Percentiles rank a stretch among this genome's conserved stretches.
These are phyloP conservation scores for Cyprinodon tularosa DNA, from an alignment of 2,113 vertebrate species.

Conservation along the genomic window DNA sequence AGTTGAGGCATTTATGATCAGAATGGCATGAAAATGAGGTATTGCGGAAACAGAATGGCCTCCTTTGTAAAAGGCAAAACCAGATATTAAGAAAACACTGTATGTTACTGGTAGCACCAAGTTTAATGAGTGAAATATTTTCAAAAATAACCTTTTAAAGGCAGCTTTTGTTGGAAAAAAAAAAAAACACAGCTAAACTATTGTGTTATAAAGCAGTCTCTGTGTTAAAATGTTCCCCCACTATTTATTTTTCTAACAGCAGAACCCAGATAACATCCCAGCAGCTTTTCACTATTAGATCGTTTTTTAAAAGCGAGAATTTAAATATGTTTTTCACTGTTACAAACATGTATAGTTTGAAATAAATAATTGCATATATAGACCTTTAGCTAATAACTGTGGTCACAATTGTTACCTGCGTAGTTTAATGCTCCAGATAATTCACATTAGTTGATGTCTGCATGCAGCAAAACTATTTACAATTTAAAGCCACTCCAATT, in stretches of 20 bases:
- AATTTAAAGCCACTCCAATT: conserved; percentile 39
- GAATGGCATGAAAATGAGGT: conserved; percentile 13
- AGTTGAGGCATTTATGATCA: background rate
- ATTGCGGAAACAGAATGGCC: conserved; percentile 13
- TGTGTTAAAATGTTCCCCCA: conserved; percentile 10
- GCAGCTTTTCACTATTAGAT: background rate
- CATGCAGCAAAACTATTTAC: conserved; percentile 37
- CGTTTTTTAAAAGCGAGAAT: too few species aligned
- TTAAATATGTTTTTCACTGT: background rate
- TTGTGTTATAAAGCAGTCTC: conserved; percentile 18
- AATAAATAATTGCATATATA: background rate
- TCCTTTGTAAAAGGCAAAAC: conserved; percentile 6
- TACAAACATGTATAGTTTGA: too few species aligned
- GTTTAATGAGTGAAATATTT: conserved; percentile 1
- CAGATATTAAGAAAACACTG: conserved; percentile 8
- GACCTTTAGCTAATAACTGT: background rate
- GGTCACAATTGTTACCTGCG: conserved; percentile 18
- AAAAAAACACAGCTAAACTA: background rate
- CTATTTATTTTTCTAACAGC: conserved; percentile 1
- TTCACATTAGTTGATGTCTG: conserved; percentile 37
- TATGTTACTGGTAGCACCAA: conserved; percentile 46
- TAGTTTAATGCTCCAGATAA: conserved; percentile 9
- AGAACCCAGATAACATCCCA: background rate
- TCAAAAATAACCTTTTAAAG: background rate
- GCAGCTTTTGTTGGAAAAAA: background rate